A percentile compares a stretch with the other conserved stretches of the same genome.
phyloP scores from a whole-genome alignment of 2,888 invertebrate species.

The Strigamia maritima region DNA sequence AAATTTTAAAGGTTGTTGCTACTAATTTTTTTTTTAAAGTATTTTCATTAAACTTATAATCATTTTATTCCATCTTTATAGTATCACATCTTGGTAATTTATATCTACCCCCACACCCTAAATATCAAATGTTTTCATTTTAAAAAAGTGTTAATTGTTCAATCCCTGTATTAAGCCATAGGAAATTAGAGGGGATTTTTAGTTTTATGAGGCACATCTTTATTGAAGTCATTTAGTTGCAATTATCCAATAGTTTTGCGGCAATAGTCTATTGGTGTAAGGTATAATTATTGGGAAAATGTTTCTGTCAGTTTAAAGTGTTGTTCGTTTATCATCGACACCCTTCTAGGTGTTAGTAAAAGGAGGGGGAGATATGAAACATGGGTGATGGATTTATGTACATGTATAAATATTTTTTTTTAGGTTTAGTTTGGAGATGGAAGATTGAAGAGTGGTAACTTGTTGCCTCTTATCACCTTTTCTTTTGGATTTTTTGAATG shows the following conservation, averaged over 20 bases:
- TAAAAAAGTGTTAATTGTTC: background rate
- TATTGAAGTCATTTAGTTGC: slow-evolving; percentile 20
- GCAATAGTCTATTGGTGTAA: slow-evolving; percentile 22
- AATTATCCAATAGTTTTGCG: slow-evolving; percentile 16
- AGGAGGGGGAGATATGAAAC: background rate
- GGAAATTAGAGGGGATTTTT: slow-evolving; percentile 1
- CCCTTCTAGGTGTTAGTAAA: background rate
- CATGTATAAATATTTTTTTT: background rate
- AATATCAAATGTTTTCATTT: background rate
- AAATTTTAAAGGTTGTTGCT: background rate
- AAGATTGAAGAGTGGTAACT: background rate
- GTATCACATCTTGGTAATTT: background rate
- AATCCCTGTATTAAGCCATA: background rate
- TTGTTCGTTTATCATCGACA: background rate
- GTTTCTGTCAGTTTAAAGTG: background rate
- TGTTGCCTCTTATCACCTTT: background rate
- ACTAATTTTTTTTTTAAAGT: background rate
- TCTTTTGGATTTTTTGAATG: background rate
- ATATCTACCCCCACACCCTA: background rate
- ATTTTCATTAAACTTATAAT: background rate
- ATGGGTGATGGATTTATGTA: background rate
- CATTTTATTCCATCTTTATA: background rate
- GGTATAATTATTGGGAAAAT: slow-evolving; percentile 1
- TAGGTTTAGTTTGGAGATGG: background rate
- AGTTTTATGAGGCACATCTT: slow-evolving; percentile 10